Base-by-base conservation (phyloP, 2,113 vertebrate genomes). In the Rhinopomastus cyanomelas region DNA sequence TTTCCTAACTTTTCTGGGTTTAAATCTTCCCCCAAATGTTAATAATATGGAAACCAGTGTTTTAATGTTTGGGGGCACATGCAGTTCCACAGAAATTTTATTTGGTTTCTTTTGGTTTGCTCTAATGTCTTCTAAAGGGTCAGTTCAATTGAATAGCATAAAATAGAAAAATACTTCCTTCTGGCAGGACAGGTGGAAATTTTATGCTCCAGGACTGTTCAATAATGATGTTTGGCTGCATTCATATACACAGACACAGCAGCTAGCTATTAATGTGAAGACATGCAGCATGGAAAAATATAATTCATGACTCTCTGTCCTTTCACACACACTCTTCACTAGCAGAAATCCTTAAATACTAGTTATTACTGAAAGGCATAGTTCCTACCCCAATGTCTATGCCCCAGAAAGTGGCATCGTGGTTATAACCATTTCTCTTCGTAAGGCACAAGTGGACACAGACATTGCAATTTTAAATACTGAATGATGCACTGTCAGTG, bases 201-300 rank as follows among this genome's bases (percentile, higher is more conserved):
- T 88, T 92, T 93, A 93, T 92, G 91, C 79, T 91, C 56, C 72
- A 86, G 68, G 73, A 75, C 82, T 75, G 57, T 88, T 92, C 80
- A 86, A 16, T 92, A 92, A 91, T 81, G 80, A 72, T 88, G 34
- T 93, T 61, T 91, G 87, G 60, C 89, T 91, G 76, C 29, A 30
- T 88, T 77, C 52, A 75, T 44, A 72, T 49, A 68, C 39, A 87
- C 44, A 93, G 52, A 80, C 29, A 44, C 68, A 90, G 66, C 72
- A 88, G 72, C 27, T 44, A 89, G 48, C n/a, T 74, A 48, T 87
- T 93, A 92, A 82, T 80, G 52, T 73, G 79, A 75, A 87, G 48
- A 74, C 30, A 64, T 52, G 39, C 75, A 82, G 23, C 52, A 73
- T 17, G 29, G 55, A 15, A 68, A 91, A 92, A 87, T 87, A 25